These are phyloP conservation scores for Holocentrus rufus DNA, from an alignment of 2,797 vertebrate genomes.

Conservation along the genomic window DNA sequence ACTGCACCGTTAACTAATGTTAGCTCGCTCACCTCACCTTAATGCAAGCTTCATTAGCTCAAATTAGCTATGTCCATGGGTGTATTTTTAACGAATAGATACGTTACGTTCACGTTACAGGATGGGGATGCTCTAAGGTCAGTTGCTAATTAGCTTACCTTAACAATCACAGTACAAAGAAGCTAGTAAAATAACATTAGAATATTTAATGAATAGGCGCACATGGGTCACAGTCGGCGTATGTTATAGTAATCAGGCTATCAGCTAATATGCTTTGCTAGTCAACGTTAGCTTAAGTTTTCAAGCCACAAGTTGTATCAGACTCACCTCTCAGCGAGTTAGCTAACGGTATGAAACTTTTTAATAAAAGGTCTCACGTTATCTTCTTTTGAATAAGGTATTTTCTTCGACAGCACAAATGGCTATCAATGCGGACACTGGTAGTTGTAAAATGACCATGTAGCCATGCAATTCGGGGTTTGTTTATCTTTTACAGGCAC, in stretches of 20 bases:
- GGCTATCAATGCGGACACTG: neutral
- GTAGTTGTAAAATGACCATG: conserved; percentile 28
- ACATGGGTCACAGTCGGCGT: neutral
- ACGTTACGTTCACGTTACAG: conserved; percentile 45
- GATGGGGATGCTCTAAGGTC: conserved; percentile 1
- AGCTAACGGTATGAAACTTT: conserved; percentile 24
- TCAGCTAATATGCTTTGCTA: conserved; percentile 42
- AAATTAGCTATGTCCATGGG: conserved; percentile 8
- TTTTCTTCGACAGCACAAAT: neutral
- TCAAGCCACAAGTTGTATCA: conserved; percentile 44
- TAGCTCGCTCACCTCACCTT: neutral
- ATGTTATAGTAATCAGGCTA: neutral
- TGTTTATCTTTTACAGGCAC: conserved; percentile 65
- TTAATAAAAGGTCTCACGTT: conserved; percentile 4
- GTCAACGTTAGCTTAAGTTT: conserved; percentile 62
- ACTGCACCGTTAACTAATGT: conserved; percentile 2
- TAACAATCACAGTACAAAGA: neutral
- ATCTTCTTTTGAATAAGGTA: neutral
- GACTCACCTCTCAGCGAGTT: conserved; percentile 67
- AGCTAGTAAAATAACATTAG: neutral
- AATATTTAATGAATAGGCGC: neutral
- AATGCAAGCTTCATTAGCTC: neutral
- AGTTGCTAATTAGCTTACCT: conserved; percentile 53
- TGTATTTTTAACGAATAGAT: conserved; percentile 3
- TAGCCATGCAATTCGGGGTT: conserved; percentile 42